phyloP scores from a whole-genome alignment of 2,797 vertebrate genomes.

The Esox masquinongy region DNA sequence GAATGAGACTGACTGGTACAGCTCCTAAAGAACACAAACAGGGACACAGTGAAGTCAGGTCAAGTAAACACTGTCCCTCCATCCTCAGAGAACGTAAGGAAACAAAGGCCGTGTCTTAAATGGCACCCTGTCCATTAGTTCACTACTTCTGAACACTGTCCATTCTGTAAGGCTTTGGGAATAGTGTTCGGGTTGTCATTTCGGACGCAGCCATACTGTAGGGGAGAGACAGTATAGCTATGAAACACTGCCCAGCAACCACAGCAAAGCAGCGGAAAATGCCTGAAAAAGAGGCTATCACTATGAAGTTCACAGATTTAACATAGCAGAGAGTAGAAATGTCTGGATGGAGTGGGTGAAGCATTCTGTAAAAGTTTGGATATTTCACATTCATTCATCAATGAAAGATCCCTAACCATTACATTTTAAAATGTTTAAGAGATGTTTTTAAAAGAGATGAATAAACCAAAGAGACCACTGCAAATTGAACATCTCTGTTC shows the following conservation, averaged over 20 bases:
- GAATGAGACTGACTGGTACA: background rate
- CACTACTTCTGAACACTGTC: background rate
- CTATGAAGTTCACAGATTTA: background rate
- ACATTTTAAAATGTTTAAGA: background rate
- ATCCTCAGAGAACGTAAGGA: background rate
- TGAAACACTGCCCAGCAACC: background rate
- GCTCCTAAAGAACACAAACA: conserved; percentile 23
- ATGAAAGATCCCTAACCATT: background rate
- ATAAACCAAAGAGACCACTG: too few species aligned
- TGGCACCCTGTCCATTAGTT: background rate
- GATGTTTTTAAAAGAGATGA: background rate
- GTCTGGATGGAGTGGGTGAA: background rate
- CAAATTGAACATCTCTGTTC: too few species aligned
- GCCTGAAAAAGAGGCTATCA: background rate
- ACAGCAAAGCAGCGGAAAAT: background rate
- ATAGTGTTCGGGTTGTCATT: background rate
- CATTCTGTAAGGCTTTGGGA: background rate
- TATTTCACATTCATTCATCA: background rate
- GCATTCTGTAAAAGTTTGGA: background rate
- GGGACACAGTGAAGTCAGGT: conserved; percentile 20
- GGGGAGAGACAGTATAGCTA: background rate
- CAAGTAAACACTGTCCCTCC: background rate
- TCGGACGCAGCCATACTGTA: background rate
- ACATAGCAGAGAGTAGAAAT: background rate
- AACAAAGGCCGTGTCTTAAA: background rate